phyloP scores from a whole-genome alignment of 2,797 vertebrate genomes.

The Rhinichthys osculus region DNA sequence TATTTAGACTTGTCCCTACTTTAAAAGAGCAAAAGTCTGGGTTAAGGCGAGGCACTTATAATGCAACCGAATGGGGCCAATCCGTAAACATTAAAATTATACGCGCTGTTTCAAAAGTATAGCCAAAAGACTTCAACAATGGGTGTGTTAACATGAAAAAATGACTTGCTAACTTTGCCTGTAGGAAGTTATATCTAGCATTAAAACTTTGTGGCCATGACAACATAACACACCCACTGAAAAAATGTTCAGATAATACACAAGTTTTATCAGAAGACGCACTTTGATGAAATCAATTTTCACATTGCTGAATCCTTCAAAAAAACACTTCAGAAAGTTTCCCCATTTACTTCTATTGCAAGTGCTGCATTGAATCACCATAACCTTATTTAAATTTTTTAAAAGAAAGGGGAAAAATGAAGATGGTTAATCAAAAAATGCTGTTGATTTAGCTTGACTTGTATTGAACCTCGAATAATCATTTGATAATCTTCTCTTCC shows the following conservation, averaged over 20 bases:
- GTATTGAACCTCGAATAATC: background rate
- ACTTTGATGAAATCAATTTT: background rate
- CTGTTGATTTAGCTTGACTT: background rate
- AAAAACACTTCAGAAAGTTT: background rate
- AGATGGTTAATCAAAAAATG: background rate
- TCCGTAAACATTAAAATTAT: background rate
- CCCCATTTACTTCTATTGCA: background rate
- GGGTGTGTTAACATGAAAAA: background rate
- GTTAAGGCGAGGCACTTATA: background rate
- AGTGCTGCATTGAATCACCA: background rate
- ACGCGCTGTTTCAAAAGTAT: background rate
- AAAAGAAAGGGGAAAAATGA: background rate
- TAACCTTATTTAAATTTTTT: background rate
- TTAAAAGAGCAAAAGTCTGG: background rate
- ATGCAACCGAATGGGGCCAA: background rate
- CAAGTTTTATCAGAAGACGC: background rate
- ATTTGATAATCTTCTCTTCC: background rate
- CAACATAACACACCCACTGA: background rate
- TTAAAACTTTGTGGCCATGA: background rate
- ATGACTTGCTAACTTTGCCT: background rate
- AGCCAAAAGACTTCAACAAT: background rate
- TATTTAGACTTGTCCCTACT: background rate
- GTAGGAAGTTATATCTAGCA: background rate
- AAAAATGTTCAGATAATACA: background rate
- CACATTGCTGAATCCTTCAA: background rate